Conservation (phyloP, 2,113 vertebrate species). For the Hippoglossus stenolepis region DNA sequence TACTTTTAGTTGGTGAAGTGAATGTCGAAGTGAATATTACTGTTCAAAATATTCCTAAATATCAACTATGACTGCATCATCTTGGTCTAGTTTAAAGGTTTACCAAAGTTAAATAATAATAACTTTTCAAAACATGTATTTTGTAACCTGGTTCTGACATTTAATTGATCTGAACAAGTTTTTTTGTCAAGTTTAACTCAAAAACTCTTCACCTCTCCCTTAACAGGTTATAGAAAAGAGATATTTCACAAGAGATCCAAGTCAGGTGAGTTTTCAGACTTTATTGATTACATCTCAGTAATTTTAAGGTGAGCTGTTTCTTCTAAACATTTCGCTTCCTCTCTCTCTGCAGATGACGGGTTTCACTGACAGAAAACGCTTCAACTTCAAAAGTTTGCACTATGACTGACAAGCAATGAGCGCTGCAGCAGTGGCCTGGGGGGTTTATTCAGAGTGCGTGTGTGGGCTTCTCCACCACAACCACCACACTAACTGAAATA, state of each 20-base stretch:
- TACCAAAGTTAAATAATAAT: too few relatives aligned
- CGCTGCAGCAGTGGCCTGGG: slow-evolving; percentile 9
- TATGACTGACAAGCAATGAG: slow-evolving; percentile 83
- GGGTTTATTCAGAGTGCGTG: neutral
- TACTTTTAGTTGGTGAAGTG: too few relatives aligned
- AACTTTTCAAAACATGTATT: too few relatives aligned
- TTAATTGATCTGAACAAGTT: too few relatives aligned
- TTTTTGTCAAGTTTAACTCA: neutral
- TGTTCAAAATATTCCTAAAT: too few relatives aligned
- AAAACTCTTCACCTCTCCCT: neutral
- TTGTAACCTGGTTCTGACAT: neutral
- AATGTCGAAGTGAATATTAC: too few relatives aligned
- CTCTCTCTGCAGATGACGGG: slow-evolving; percentile 86
- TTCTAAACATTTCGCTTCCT: slow-evolving; percentile 26
- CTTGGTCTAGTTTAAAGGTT: too few relatives aligned
- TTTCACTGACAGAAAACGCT: slow-evolving; percentile 93
- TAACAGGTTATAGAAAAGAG: slow-evolving; percentile 95
- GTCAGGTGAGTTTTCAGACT: slow-evolving; percentile 83
- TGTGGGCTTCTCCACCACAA: neutral
- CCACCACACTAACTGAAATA: neutral
- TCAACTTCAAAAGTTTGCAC: slow-evolving; percentile 91
- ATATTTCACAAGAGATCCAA: slow-evolving; percentile 92
- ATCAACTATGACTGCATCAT: too few relatives aligned
- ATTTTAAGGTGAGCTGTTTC: neutral
- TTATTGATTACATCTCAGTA: neutral